Evolutionary conservation across 2,113 vertebrate genomes (phyloP), one percentile per base, ranked within the genome.

Genomic region (Cyprinus carpio): DNA sequence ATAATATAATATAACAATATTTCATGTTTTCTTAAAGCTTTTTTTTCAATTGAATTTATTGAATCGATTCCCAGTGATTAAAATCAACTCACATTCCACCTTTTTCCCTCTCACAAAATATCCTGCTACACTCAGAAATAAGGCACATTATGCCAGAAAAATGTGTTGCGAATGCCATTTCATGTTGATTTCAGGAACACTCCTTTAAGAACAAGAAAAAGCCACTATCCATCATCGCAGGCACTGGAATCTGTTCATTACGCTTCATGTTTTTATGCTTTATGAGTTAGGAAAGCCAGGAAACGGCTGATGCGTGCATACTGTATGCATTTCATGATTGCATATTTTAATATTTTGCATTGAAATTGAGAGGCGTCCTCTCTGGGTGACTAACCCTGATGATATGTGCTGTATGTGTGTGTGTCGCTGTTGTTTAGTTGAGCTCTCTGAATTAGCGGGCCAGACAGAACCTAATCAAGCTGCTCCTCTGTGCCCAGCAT

Each of bases 391-490:
- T 81, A 64, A 81, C 23, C 49, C 25, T 64, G 27, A 75, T 84
- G n/a, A 31, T 77, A 34, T 49, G 18, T 49, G 40, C 13, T 27
- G 25, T 31, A 16, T 34, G 27, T 37, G 20, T 49, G 20, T 49
- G 11, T 58, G 75, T 64, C 64, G 27, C 34, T 60, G 62, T 56
- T 83, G 72, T 69, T 77, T 77, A 78, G 46, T 43, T 64, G 49
- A 74, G 25, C 75, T 13, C 7, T 54, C 13, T 58, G 62, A 84
- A 75, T 46, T 27, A 84, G 34, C 25, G 29, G 16, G 6, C 27
- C 85, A 71, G 87, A 81, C 82, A 82, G 49, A 60, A 81, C 34
- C 46, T 29, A 83, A 34, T 81, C 84, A 81, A 20, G n/a, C 75
- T 34, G 27, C 56, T 69, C 43, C 20, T 43, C 43, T 56, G 31